These are phyloP conservation scores for Halcyon chelicuti DNA, from an alignment of 2,797 vertebrate species.

Conservation along the genomic window DNA sequence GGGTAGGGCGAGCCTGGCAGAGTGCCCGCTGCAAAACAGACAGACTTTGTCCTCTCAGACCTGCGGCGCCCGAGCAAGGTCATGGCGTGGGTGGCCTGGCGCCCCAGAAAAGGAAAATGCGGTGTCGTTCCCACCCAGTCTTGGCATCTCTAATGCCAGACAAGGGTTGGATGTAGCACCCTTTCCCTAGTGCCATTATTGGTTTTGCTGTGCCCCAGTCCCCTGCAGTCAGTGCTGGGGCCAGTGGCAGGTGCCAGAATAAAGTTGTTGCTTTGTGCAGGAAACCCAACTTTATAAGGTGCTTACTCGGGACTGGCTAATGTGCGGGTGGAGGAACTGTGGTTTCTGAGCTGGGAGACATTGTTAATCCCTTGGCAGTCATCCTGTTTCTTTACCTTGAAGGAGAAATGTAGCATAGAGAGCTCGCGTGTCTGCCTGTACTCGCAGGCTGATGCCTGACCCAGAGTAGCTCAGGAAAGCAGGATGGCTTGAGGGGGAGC, in stretches of 20 bases:
- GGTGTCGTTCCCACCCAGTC: background rate
- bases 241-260: background rate
- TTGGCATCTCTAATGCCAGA: background rate
- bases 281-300: background rate
- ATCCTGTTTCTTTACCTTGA: background rate
- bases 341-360: background rate
- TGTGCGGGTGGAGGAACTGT: fast-evolving
- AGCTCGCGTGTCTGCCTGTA: background rate
- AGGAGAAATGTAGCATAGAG: background rate
- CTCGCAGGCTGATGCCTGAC: background rate
- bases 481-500: background rate
- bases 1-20: background rate
- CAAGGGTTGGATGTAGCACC: background rate
- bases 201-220: background rate
- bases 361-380: fast-evolving
- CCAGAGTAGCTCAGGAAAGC: background rate
- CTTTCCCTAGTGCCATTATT: fast-evolving
- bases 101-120: background rate
- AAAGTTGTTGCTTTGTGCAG: background rate
- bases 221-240: background rate
- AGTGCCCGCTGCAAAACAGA: background rate
- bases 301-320: background rate
- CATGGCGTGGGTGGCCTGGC: background rate
- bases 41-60: background rate
- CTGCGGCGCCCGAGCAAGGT: background rate